Evolutionary conservation across 2,113 vertebrate species (phyloP).

Genomic region (Myotis yumanensis): DNA sequence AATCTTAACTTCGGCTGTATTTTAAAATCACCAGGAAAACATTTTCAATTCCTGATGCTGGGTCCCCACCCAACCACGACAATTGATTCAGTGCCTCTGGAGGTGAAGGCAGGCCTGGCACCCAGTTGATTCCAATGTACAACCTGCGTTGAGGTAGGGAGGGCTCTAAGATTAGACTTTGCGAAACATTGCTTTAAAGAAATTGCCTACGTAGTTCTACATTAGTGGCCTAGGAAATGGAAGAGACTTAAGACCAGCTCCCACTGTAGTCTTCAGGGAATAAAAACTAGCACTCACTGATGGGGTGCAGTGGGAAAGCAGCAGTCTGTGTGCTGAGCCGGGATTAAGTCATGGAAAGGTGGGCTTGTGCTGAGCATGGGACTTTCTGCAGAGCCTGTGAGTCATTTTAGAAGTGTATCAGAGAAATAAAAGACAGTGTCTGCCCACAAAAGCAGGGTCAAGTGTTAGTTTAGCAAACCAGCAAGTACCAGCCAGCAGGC

Average conservation of each 20-base stretch:
- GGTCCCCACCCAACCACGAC: neutral
- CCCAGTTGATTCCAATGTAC: neutral
- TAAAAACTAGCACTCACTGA: neutral
- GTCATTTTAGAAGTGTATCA: conserved; percentile 9
- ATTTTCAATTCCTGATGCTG: neutral
- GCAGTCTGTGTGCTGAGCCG: neutral
- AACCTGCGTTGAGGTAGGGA: neutral
- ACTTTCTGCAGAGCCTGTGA: conserved; percentile 29
- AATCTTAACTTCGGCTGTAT: conserved; percentile 12
- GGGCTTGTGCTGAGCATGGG: neutral
- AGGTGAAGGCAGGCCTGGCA: neutral
- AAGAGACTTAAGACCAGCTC: neutral
- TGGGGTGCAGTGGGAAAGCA: neutral
- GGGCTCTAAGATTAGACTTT: neutral
- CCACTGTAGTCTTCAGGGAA: neutral
- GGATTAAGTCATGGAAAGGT: neutral
- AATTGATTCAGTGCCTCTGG: neutral
- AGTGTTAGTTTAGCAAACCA: conserved; percentile 24
- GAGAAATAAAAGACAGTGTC: conserved; percentile 6
- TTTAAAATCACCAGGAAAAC: conserved; percentile 41
- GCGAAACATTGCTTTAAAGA: neutral
- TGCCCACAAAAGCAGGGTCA: conserved; percentile 6
- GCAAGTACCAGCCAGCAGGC: neutral
- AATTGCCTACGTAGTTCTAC: neutral
- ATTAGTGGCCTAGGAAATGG: neutral